Percentiles rank a stretch among this genome's conserved stretches.
phyloP scores from a whole-genome alignment of 1,140 invertebrate genomes.

The Caenorhabditis latens region DNA sequence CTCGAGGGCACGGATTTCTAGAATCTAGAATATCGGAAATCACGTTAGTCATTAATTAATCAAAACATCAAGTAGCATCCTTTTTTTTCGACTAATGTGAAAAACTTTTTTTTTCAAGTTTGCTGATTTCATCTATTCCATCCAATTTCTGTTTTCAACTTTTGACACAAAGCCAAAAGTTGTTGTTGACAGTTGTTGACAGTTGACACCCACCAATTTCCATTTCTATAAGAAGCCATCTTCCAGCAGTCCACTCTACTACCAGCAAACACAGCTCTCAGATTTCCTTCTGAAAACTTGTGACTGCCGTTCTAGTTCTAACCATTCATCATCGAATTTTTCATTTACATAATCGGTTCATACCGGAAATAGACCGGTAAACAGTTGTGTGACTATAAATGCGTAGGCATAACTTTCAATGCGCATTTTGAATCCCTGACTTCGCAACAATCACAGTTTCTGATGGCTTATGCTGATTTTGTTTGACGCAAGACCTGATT shows the following conservation, averaged over 20 bases:
- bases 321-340: background rate
- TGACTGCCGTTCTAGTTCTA: background rate
- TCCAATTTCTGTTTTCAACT: too few species aligned
- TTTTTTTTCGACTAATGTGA: background rate
- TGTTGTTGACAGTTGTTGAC: background rate
- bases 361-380: slow-evolving; percentile 19
- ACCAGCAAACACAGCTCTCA: background rate
- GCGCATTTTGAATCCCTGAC: background rate
- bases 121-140: too few species aligned
- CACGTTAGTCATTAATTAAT: slow-evolving; percentile 16
- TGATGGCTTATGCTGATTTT: too few species aligned
- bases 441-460: too few species aligned
- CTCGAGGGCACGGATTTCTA: background rate
- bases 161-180: too few species aligned
- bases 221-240: slow-evolving; percentile 42
- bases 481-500: too few species aligned
- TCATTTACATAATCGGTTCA: slow-evolving; percentile 19
- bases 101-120: too few species aligned
- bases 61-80: background rate
- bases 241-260: too few species aligned
- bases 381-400: slow-evolving; percentile 5
- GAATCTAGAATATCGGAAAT: background rate
- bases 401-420: background rate
- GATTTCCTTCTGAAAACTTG: background rate
- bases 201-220: background rate